Base-by-base conservation (phyloP, 2,888 invertebrate species). In the Polydrusus cervinus region DNA sequence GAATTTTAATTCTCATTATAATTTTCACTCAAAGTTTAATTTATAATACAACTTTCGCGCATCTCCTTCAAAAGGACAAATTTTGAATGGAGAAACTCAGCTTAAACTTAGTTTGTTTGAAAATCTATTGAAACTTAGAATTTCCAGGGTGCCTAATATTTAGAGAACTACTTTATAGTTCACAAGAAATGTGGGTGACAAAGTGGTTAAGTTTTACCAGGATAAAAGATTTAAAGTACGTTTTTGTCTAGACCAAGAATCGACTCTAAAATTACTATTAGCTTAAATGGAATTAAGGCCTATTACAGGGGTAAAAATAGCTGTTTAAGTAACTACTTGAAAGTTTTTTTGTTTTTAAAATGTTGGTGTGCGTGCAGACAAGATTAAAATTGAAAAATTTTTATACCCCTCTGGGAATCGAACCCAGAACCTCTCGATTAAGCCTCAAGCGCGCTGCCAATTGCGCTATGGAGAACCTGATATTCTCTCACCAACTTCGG, bases 51-150 rank as follows among this genome's bases (percentile, higher is more conserved):
- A 53, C 10, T n/a, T 25, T 53, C 11, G 53, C 53, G 53, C 53
- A 25, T 25, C 25, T n/a, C 13, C n/a, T 53, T 53, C 53, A 25
- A 43, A 43, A 43, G 43, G 53, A n/a, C 55, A 55, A 55, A 34
- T 34, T n/a, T 14, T 55, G 34, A 55, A 55, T 55, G 34, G 8
- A 14, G 34, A 55, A 30, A 14, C 55, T 34, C n/a, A 10, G 34
- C 34, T 34, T 25, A 25, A 53, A 53, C 53, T 53, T 30, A 30
- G 53, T 55, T 30, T 55, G 30, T n/a, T 55, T n/a, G 55, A 55
- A 55, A 55, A 55, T 55, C 55, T 34, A 55, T 55, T 55, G 55
- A 55, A 55, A 55, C 34, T 55, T 55, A 7, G 55, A 55, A 55
- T 55, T 55, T 55, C 20, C 34, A 55, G 55, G 34, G 14, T 34